A percentile compares a stretch with the other conserved stretches of the same genome.
Conservation (phyloP, 2,888 invertebrate genomes). For the Cataglyphis albicans region DNA sequence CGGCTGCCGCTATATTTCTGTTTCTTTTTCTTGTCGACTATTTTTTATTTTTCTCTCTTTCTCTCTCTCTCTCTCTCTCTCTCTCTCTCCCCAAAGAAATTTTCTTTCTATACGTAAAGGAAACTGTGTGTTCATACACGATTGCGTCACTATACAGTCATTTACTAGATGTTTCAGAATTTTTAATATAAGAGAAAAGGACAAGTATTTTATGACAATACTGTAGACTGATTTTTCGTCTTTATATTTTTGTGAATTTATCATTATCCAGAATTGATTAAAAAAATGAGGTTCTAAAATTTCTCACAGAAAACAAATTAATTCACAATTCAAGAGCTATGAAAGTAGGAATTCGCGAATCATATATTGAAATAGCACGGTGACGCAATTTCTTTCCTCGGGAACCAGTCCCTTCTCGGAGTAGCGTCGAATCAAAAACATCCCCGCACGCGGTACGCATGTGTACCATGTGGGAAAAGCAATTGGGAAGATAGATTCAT, state of each 20-base stretch:
- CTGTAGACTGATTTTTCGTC: not conserved
- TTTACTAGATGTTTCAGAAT: slow-evolving; percentile 1
- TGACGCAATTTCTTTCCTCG: slow-evolving; percentile 4
- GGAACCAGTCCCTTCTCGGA: not conserved
- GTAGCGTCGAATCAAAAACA: slow-evolving; percentile 44
- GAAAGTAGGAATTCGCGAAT: not conserved
- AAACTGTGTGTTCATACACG: not conserved
- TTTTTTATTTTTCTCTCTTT: not conserved
- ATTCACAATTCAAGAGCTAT: not conserved
- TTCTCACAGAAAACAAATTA: not conserved
- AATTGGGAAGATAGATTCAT: slow-evolving; percentile 35
- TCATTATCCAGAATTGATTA: not conserved
- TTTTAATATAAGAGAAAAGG: not conserved
- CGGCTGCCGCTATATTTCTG: slow-evolving; percentile 37
- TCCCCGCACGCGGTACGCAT: slow-evolving; percentile 19
- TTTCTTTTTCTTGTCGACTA: slow-evolving; percentile 11
- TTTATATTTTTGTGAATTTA: not conserved
- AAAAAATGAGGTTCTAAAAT: too few species aligned
- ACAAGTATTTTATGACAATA: not conserved
- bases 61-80: not conserved
- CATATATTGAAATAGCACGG: not conserved
- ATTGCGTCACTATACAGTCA: not conserved
- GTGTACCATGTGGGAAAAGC: slow-evolving; percentile 22
- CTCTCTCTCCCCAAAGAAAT: slow-evolving; percentile 28
- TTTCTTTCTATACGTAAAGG: slow-evolving; percentile 1